These are phyloP conservation scores for Dreissena polymorpha DNA, from an alignment of 1,140 invertebrate genomes.

Conservation along the genomic window DNA sequence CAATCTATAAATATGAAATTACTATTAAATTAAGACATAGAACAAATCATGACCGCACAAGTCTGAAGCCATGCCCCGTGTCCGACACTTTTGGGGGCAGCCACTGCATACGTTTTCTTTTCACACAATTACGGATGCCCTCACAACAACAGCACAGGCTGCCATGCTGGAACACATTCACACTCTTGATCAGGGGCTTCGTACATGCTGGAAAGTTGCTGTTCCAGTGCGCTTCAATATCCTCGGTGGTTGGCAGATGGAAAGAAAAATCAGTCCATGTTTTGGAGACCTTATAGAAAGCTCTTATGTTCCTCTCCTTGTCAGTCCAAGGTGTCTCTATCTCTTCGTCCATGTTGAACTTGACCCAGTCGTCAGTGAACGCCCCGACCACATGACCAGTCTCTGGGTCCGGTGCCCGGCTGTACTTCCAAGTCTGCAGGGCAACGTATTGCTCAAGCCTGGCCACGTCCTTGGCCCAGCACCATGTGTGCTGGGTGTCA, in stretches of 20 bases:
- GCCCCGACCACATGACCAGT: conserved; percentile 65
- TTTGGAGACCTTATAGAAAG: conserved; percentile 70
- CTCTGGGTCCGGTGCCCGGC: conserved; percentile 61
- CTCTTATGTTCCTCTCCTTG: conserved; percentile 60
- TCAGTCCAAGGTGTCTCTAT: conserved; percentile 64
- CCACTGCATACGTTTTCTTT: conserved; percentile 75
- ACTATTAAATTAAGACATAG: no score
- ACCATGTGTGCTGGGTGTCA: conserved; percentile 72
- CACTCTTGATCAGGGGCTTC: conserved; percentile 70
- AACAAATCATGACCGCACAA: conserved; percentile 66
- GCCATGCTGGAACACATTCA: conserved; percentile 68
- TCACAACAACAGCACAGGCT: conserved; percentile 70
- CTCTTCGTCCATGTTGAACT: conserved; percentile 70
- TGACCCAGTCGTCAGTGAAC: conserved; percentile 75
- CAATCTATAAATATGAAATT: no score
- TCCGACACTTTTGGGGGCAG: conserved; percentile 75
- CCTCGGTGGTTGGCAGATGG: conserved; percentile 73
- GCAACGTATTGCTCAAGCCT: conserved; percentile 66
- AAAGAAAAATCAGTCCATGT: conserved; percentile 77
- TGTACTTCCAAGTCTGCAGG: conserved; percentile 73
- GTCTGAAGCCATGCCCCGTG: conserved; percentile 78
- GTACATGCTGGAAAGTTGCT: conserved; percentile 72
- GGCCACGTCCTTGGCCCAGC: conserved; percentile 69
- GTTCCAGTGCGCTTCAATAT: conserved; percentile 74
- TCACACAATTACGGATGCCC: conserved; percentile 69